Evolutionary conservation across 2,888 invertebrate species (phyloP).

Genomic region (Dynastes hyllus): DNA sequence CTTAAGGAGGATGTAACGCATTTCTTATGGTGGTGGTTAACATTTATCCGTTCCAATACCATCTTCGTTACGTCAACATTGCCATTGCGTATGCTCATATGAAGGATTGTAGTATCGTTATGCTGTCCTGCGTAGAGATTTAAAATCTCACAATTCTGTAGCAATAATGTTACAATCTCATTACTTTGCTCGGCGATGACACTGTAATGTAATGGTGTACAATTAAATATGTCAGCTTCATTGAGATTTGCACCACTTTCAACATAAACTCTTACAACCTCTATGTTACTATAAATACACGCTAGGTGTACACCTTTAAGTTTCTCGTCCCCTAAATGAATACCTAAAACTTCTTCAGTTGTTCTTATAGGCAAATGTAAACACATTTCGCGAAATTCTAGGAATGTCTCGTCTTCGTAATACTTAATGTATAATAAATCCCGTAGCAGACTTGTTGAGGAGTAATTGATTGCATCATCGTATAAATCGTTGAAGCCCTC

Average conservation of each 20-base stretch:
- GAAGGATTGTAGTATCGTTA: too few species aligned
- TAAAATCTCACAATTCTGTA: too few species aligned
- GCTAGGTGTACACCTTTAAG: too few species aligned
- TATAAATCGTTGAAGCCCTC: neutral
- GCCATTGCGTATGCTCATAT: too few species aligned
- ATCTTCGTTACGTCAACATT: too few species aligned
- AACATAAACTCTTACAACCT: neutral
- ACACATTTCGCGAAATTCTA: neutral
- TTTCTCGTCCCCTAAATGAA: too few species aligned
- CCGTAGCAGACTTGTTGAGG: neutral
- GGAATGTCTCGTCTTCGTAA: neutral
- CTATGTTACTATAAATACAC: neutral
- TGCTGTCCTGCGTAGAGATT: too few species aligned
- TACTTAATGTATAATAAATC: neutral
- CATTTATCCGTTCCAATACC: too few species aligned
- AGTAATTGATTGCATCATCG: neutral
- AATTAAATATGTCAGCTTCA: neutral
- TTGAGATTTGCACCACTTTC: neutral
- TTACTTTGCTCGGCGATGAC: neutral
- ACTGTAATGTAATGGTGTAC: slow-evolving; percentile 8
- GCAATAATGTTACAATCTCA: neutral
- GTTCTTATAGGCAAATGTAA: neutral
- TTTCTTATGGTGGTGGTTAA: too few species aligned
- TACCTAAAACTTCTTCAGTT: too few species aligned
- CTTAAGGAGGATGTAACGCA: too few species aligned